Base-by-base conservation (phyloP, 2,113 vertebrate species). In the Paralichthys olivaceus region DNA sequence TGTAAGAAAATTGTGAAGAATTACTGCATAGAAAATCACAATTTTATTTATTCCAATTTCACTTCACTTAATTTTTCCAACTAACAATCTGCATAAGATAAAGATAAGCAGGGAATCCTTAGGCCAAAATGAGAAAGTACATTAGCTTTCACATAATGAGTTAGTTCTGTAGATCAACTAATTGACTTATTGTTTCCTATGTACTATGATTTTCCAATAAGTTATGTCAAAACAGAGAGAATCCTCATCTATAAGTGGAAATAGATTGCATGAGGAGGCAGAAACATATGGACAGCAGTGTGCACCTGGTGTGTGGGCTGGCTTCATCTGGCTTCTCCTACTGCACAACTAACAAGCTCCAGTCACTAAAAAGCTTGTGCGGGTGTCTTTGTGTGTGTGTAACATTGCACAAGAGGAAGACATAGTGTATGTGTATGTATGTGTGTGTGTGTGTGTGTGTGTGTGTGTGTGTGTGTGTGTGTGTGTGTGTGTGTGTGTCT, bases 301-400 rank as follows among this genome's bases (percentile, higher is more conserved):
- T 73, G 70, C 78, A 83, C 79, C 79, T 89, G 81, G 75, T 84
- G 81, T 76, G 81, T 87, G 83, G 81, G 85, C 75, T 59, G 79
- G 32, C 67, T 83, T 87, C 80, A 85, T 84, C 75, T 79, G 81
- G 64, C 74, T 69, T 43, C 77, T 79, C 45, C 34, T 80, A 72
- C 80, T 87, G 73, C 29, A 79, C 72, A n/a, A 45, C 79, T 86
- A 89, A 90, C 84, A 86, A 85, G 73, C 82, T 85, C 45, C 72
- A 65, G 53, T 81, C 70, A 71, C 77, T 75, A 49, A 74, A 84
- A 81, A 62, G 47, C 61, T 43, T 20, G 47, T 51, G 47, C 7
- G 47, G 5, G 49, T 51, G 49, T n/a, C 4, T 51, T 4, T 51
- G 47, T 51, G 47, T 51, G 47, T 51, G 49, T 51, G 47, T 49